Base-by-base conservation (phyloP, 2,797 vertebrate species). In the Huso huso region DNA sequence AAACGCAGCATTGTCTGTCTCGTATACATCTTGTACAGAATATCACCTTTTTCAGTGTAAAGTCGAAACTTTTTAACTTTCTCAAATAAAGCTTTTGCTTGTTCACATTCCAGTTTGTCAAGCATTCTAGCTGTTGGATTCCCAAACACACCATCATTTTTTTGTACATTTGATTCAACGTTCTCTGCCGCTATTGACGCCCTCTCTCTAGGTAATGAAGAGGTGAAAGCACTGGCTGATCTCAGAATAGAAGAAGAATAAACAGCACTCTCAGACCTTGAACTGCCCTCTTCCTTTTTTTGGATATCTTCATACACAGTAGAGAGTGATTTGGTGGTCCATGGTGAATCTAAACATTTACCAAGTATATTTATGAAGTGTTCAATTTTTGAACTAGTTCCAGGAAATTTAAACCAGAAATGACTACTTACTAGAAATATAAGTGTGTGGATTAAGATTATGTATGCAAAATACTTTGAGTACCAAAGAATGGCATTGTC, bases 381-480 rank as follows among this genome's bases (percentile, higher is more conserved):
- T 69, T 99, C 97, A 48, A 99, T 98, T 88, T 99, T 99, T 13
- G 97, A 99, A 75, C 96, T 97, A 0, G 97, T 97, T 13, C 96
- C 96, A 0, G 97, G 97, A 77, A 98, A 99, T 74, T 99, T 99
- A 84, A 99, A 99, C 97, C 97, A 99, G 63, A 99, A 99, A 83
- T 99, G 99, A 83, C 96, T 99, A 63, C 95, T 98, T 70, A 97
- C 90, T 94, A 99, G 97, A 76, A 99, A 99, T 80, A 98, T 85
- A 37, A 99, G 68, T 0, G 96, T 99, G 77, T 98, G 97, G 77
- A 99, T 97, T 65, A 99, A 94, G 74, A 99, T 96, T 55, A 99
- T 91, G 81, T 98, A 99, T 48, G 97, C 96, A 76, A 99, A 99
- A 78, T 99, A 99, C 80, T 99, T 99, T 78, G 96, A 95, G 74